Percentiles rank a stretch among this genome's conserved stretches.
These are phyloP conservation scores for Gymnothorax javanicus DNA, from an alignment of 2,797 vertebrate genomes.

Conservation along the genomic window DNA sequence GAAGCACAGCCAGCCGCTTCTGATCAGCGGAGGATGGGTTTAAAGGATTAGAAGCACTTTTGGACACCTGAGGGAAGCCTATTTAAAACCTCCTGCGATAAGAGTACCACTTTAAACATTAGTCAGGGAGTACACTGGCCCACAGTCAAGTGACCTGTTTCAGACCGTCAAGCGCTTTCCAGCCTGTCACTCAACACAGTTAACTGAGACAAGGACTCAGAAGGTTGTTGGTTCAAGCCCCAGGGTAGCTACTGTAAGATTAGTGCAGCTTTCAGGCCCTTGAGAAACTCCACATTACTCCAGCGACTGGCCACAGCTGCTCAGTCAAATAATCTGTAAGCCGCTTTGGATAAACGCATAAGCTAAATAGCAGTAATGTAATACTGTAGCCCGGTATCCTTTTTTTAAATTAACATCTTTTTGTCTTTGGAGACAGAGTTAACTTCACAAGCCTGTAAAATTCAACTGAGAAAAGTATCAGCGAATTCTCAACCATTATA, in stretches of 20 bases:
- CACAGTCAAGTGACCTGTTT: neutral
- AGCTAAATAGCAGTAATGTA: neutral
- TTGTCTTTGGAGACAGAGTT: neutral
- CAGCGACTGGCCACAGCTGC: too few relatives aligned
- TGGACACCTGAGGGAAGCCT: neutral
- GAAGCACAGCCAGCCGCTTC: neutral
- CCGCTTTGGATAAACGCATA: too few relatives aligned
- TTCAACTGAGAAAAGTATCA: neutral
- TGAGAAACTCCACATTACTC: too few relatives aligned
- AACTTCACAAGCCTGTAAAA: too few relatives aligned
- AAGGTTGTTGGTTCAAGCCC: too few relatives aligned
- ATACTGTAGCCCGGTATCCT: neutral
- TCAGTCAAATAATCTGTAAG: too few relatives aligned
- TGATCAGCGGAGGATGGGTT: neutral
- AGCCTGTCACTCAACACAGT: neutral
- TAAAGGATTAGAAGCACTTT: constrained; percentile 14
- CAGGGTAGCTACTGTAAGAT: too few relatives aligned
- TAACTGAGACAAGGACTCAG: neutral
- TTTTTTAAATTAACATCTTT: neutral
- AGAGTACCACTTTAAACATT: constrained; percentile 9
- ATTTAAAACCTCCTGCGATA: neutral
- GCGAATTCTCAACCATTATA: neutral
- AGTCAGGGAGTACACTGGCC: neutral
- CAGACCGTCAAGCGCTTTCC: neutral
- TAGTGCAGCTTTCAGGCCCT: too few relatives aligned